These are phyloP conservation scores for Contarinia nasturtii DNA, from an alignment of 1,140 invertebrate species.

Conservation along the genomic window DNA sequence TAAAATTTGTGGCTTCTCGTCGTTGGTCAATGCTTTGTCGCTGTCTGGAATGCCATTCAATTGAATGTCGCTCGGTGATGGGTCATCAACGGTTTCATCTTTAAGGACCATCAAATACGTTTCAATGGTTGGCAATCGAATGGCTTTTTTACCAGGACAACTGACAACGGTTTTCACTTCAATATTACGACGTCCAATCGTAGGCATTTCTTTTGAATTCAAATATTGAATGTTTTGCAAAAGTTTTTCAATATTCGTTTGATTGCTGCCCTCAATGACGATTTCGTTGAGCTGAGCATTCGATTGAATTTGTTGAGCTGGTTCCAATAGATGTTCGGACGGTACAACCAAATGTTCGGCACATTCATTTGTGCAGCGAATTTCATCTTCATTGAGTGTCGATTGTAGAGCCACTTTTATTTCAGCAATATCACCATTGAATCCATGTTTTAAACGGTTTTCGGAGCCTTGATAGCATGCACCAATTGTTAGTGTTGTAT, in stretches of 20 bases:
- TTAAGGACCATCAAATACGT: slow-evolving; percentile 19
- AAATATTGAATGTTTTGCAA: slow-evolving; percentile 77
- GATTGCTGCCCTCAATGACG: slow-evolving; percentile 75
- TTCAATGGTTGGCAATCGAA: slow-evolving; percentile 19
- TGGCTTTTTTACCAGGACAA: slow-evolving; percentile 22
- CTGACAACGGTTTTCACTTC: slow-evolving; percentile 60
- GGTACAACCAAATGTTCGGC: slow-evolving; percentile 19
- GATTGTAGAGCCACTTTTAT: slow-evolving; percentile 14
- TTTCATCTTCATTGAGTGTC: slow-evolving; percentile 13
- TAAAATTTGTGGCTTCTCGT: slow-evolving; percentile 4
- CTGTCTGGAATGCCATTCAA: background rate
- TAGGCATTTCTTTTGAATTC: slow-evolving; percentile 77
- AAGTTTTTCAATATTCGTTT: slow-evolving; percentile 72
- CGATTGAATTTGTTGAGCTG: slow-evolving; percentile 11
- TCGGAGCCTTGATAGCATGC: slow-evolving; percentile 88
- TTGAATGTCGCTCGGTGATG: background rate
- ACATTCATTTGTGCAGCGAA: slow-evolving; percentile 19
- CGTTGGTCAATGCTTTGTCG: slow-evolving; percentile 5
- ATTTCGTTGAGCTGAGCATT: slow-evolving; percentile 65
- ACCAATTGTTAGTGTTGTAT: slow-evolving; percentile 84
- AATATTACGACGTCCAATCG: slow-evolving; percentile 76
- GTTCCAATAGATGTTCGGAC: slow-evolving; percentile 6
- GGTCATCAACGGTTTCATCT: background rate
- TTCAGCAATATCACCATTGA: slow-evolving; percentile 21
- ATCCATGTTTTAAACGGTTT: slow-evolving; percentile 20